Conservation (phyloP, 2,888 invertebrate species). For the Onthophagus sagittarius region DNA sequence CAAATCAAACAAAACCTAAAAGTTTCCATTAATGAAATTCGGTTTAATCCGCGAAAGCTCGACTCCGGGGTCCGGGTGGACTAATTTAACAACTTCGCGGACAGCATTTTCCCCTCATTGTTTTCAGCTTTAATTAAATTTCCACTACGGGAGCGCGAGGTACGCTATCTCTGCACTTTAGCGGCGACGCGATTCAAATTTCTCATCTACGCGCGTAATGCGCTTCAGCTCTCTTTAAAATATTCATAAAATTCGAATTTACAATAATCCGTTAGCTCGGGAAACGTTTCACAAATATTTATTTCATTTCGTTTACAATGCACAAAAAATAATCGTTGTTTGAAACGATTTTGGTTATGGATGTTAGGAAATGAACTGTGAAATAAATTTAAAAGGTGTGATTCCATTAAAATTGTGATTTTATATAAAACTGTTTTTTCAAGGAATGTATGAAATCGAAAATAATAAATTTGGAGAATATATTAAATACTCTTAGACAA, state of each 20-base stretch:
- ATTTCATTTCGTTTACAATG: not conserved
- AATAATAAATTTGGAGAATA: too few species aligned
- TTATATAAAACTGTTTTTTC: too few species aligned
- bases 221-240: not conserved
- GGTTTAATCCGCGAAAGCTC: not conserved
- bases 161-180: not conserved
- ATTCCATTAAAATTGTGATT: too few species aligned
- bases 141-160: not conserved
- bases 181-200: not conserved
- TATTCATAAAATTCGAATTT: not conserved
- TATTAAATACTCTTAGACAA: too few species aligned
- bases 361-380: too few species aligned
- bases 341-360: too few species aligned
- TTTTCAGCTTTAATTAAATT: not conserved
- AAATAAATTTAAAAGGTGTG: too few species aligned
- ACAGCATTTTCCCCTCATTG: not conserved
- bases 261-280: not conserved
- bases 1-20: not conserved
- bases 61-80: not conserved
- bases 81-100: not conserved
- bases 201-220: not conserved
- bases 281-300: not conserved
- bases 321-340: not conserved
- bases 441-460: too few species aligned
- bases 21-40: not conserved